These are phyloP conservation scores for Salpingus planirostris DNA, from an alignment of 2,888 invertebrate species.

Conservation along the genomic window DNA sequence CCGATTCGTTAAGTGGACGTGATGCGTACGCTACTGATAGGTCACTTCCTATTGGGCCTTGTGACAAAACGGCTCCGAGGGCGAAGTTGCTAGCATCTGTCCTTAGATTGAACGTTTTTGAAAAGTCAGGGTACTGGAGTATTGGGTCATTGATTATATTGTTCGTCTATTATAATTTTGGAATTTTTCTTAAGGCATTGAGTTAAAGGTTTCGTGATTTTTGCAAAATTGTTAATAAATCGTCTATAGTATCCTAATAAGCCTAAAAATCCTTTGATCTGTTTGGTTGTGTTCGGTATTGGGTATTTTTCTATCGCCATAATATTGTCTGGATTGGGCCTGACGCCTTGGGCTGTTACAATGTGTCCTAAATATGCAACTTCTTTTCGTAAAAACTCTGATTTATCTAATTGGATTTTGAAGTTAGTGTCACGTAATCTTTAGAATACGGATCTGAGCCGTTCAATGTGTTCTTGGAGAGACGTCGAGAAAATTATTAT, in stretches of 20 bases:
- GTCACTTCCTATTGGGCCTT: slow-evolving; percentile 12
- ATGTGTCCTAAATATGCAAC: slow-evolving; percentile 27
- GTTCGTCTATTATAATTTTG: slow-evolving; percentile 5
- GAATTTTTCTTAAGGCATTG: slow-evolving; percentile 4
- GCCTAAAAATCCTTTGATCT: not conserved
- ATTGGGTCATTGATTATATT: slow-evolving; percentile 12
- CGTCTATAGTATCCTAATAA: not conserved
- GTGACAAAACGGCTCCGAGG: slow-evolving; percentile 11
- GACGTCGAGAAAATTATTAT: too few species aligned
- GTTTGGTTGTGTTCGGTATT: not conserved
- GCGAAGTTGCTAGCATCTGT: slow-evolving; percentile 13
- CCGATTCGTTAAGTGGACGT: slow-evolving; percentile 12
- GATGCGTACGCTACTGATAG: slow-evolving; percentile 15
- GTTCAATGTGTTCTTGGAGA: too few species aligned
- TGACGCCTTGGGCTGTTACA: slow-evolving; percentile 23
- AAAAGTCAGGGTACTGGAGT: slow-evolving; percentile 15
- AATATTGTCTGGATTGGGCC: too few species aligned
- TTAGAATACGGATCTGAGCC: slow-evolving; percentile 19
- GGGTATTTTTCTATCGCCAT: not conserved
- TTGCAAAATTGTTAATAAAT: slow-evolving; percentile 7
- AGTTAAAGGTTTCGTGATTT: slow-evolving; percentile 7
- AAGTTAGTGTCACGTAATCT: slow-evolving; percentile 17
- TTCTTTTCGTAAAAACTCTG: slow-evolving; percentile 19
- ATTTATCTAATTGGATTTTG: slow-evolving; percentile 23
- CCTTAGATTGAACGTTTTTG: slow-evolving; percentile 12